phyloP scores from a whole-genome alignment of 2,113 vertebrate species.

The Erythrocercus mccallii region DNA sequence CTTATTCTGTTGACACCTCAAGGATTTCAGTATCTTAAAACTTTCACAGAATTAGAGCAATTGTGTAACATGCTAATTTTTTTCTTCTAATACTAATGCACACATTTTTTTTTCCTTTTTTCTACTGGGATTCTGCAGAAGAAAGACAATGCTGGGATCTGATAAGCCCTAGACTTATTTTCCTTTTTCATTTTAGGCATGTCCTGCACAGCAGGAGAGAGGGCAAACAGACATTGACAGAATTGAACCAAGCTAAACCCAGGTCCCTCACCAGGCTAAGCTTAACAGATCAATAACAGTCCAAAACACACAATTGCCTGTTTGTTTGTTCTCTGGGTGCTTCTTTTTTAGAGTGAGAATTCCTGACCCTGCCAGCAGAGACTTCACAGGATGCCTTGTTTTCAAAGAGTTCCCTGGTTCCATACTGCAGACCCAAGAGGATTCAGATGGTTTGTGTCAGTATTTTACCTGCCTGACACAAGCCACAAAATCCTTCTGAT shows the following conservation, averaged over 20 bases:
- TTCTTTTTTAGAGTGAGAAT: not conserved
- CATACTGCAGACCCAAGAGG: not conserved
- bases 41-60: not conserved
- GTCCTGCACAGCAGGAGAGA: not conserved
- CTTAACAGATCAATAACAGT: conserved; percentile 2
- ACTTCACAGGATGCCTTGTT: conserved; percentile 6
- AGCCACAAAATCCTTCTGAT: not conserved
- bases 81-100: not conserved
- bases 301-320: not conserved
- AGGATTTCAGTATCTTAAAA: not conserved
- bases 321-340: conserved; percentile 18
- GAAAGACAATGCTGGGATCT: not conserved
- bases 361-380: conserved; percentile 20
- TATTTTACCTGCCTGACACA: not conserved
- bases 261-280: not conserved
- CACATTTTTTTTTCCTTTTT: accelerated
- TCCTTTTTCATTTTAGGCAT: not conserved
- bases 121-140: not conserved
- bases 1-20: not conserved
- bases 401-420: not conserved
- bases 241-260: not conserved
- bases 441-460: not conserved
- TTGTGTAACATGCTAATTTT: not conserved
- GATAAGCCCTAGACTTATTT: not conserved
- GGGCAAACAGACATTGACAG: not conserved